Percentiles rank a stretch among this genome's conserved stretches.
Evolutionary conservation across 2,113 vertebrate species (phyloP).

Genomic region (Pollachius pollachius): DNA sequence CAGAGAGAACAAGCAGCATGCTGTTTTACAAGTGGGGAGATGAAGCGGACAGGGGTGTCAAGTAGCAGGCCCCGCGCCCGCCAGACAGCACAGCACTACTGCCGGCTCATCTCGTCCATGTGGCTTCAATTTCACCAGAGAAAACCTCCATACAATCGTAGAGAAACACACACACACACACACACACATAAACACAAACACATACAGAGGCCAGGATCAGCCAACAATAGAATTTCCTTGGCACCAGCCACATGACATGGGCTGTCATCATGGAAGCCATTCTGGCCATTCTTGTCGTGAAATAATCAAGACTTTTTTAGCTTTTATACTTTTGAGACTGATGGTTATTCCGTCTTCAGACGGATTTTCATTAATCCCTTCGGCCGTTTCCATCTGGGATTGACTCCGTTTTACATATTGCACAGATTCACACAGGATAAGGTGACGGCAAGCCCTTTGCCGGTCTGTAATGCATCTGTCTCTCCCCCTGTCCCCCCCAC

Average conservation of each 20-base stretch:
- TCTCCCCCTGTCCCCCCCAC: background rate
- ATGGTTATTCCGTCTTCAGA: conserved; percentile 20
- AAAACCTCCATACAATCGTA: conserved; percentile 56
- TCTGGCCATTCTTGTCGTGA: conserved; percentile 27
- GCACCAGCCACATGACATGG: conserved; percentile 29
- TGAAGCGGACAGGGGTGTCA: conserved; percentile 54
- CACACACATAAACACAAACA: conserved; percentile 18
- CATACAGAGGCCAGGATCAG: conserved; percentile 34
- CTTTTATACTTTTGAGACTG: conserved; percentile 4
- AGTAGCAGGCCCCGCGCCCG: conserved; percentile 54
- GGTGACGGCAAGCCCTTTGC: background rate
- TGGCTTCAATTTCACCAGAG: conserved; percentile 46
- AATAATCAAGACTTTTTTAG: conserved; percentile 2
- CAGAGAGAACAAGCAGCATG: conserved; percentile 57
- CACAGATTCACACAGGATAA: background rate
- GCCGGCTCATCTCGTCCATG: conserved; percentile 48
- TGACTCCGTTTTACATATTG: background rate
- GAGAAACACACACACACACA: conserved; percentile 30
- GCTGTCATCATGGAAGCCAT: conserved; percentile 32
- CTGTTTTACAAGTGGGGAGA: conserved; percentile 65
- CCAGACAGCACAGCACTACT: conserved; percentile 50
- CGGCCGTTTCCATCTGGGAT: background rate
- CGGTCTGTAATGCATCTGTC: background rate
- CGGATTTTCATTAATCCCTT: conserved; percentile 5
- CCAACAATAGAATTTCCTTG: conserved; percentile 47